A percentile compares a stretch with the other conserved stretches of the same genome.
Conservation (phyloP, 2,888 invertebrate genomes). For the Leptogaster cylindrica region DNA sequence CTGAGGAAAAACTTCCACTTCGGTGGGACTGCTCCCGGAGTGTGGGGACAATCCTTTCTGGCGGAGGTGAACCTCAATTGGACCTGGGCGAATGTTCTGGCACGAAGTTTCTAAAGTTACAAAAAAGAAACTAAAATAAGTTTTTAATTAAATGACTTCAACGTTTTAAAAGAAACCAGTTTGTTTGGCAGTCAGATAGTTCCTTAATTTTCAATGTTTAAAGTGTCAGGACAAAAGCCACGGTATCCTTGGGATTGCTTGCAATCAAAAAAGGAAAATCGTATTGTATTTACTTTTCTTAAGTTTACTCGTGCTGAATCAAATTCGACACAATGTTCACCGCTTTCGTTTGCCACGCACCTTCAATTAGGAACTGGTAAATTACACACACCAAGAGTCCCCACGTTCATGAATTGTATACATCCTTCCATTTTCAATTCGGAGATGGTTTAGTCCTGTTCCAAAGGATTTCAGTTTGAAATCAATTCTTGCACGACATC, state of each 20-base stretch:
- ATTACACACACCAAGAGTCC: not conserved
- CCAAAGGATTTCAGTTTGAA: no score
- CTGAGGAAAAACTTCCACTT: not conserved
- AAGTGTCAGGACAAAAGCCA: no score
- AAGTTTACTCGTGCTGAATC: no score
- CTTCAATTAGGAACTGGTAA: not conserved
- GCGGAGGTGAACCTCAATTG: not conserved
- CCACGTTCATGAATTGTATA: not conserved
- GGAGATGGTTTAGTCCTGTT: not conserved
- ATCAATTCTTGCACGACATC: no score
- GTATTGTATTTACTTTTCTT: no score
- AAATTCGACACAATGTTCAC: no score
- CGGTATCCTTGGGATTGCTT: no score
- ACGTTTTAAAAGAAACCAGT: not conserved
- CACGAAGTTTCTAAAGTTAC: no score
- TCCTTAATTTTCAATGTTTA: no score
- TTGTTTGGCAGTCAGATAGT: no score
- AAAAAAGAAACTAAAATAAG: conserved; percentile 1
- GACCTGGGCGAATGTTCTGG: not conserved
- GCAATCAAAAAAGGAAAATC: no score
- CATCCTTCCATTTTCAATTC: not conserved
- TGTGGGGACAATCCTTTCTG: not conserved
- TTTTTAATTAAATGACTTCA: conserved; percentile 9
- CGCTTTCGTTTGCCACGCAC: not conserved
- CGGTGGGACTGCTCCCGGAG: not conserved